Conservation (phyloP, 1,140 invertebrate species). For the Drosophila obscura region DNA sequence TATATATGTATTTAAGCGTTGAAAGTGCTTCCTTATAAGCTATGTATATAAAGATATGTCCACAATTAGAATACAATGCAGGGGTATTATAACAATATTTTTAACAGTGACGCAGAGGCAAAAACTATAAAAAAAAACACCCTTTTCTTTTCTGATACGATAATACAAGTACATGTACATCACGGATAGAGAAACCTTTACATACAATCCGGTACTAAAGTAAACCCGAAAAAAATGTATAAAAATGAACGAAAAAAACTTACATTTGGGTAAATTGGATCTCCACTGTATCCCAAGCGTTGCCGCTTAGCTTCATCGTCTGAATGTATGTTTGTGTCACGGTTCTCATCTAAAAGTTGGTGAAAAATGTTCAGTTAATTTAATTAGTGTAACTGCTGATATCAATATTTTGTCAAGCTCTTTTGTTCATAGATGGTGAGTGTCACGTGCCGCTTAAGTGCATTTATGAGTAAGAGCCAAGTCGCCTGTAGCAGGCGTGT, state of each 20-base stretch:
- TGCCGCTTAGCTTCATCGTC: slow-evolving; percentile 94
- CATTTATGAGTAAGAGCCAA: slow-evolving; percentile 38
- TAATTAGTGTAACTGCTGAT: slow-evolving; percentile 14
- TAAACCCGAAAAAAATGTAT: neutral
- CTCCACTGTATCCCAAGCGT: slow-evolving; percentile 93
- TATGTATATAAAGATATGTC: too few species aligned
- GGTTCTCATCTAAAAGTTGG: slow-evolving; percentile 88
- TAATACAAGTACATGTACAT: too few species aligned
- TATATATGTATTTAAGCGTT: too few species aligned
- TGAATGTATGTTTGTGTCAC: slow-evolving; percentile 92
- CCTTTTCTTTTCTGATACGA: too few species aligned
- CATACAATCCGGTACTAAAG: neutral
- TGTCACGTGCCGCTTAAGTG: slow-evolving; percentile 68
- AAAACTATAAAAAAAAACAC: too few species aligned
- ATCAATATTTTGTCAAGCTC: slow-evolving; percentile 2
- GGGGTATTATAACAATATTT: too few species aligned
- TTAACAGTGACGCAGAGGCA: too few species aligned
- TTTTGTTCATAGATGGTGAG: neutral
- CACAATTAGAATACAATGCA: too few species aligned
- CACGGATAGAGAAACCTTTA: neutral
- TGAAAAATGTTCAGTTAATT: slow-evolving; percentile 30
- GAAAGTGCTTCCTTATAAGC: too few species aligned
- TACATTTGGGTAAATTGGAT: slow-evolving; percentile 94
- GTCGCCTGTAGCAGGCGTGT: slow-evolving; percentile 6
- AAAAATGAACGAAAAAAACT: slow-evolving; percentile 83